Conservation (phyloP, 2,797 vertebrate species). For the Smutsia gigantea region DNA sequence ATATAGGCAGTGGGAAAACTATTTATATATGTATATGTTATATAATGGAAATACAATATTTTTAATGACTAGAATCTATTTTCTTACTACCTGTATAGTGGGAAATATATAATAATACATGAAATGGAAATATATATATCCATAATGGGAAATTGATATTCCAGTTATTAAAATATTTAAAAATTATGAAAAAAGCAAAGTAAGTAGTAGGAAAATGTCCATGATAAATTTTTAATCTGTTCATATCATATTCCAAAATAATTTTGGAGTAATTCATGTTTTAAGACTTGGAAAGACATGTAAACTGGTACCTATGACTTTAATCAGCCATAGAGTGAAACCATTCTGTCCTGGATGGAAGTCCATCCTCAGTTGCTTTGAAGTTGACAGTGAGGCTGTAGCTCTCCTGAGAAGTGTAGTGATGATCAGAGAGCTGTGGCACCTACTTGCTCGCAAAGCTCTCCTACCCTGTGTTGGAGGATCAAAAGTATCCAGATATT, state of each 20-base stretch:
- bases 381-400: not conserved
- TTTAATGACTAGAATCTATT: too few relatives aligned
- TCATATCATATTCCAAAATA: not conserved
- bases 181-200: too few relatives aligned
- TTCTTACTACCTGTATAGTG: too few relatives aligned
- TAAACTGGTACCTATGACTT: not conserved
- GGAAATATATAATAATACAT: too few relatives aligned
- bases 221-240: not conserved
- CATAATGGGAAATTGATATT: not conserved
- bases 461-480: not conserved
- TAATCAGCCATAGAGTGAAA: not conserved
- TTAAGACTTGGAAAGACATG: not conserved
- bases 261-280: not conserved
- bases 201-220: too few relatives aligned
- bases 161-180: too few relatives aligned
- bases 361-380: not conserved
- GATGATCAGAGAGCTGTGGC: fast-evolving
- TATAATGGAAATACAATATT: too few relatives aligned
- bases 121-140: not conserved
- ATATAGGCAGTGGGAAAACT: too few relatives aligned
- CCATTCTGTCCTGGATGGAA: not conserved
- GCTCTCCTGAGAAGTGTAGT: not conserved
- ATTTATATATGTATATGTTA: too few relatives aligned
- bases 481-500: not conserved
- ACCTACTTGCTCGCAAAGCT: too few relatives aligned